Conservation (phyloP, 2,888 invertebrate species). For the Epsilonema sp. region DNA sequence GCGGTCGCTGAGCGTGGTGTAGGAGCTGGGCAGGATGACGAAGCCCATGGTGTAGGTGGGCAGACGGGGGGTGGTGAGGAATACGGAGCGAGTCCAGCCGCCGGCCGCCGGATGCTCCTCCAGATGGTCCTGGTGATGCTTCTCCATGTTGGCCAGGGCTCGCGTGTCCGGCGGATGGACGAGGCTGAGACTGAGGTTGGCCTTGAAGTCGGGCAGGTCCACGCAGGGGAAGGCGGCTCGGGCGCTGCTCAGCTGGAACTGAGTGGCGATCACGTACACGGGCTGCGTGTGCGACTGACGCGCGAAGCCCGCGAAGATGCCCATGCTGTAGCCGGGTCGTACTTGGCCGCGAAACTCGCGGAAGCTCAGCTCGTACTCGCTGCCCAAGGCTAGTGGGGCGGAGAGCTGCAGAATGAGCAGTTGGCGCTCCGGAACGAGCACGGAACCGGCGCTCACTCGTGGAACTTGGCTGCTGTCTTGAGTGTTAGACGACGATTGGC, state of each 20-base stretch:
- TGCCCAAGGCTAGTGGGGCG: background rate
- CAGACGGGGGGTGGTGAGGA: background rate
- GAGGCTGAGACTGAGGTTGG: background rate
- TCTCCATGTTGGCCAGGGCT: background rate
- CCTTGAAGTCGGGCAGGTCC: slow-evolving; percentile 4
- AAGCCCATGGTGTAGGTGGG: slow-evolving; percentile 5
- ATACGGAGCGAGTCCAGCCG: background rate
- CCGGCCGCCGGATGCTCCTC: no score
- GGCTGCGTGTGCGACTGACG: background rate
- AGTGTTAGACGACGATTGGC: no score
- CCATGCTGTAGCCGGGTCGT: background rate
- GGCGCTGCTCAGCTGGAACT: background rate
- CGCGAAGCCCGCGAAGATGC: background rate
- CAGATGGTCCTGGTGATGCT: background rate
- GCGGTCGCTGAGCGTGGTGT: background rate
- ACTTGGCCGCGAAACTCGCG: background rate
- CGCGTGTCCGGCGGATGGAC: background rate
- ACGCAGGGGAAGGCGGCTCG: slow-evolving; percentile 4
- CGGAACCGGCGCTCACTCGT: no score
- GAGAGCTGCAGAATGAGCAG: no score
- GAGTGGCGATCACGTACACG: background rate
- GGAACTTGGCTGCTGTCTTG: no score
- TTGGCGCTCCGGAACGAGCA: no score
- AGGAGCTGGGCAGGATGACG: background rate
- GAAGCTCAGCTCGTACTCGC: background rate